Evolutionary conservation across 2,888 invertebrate species (phyloP), one percentile per base, ranked within the genome.

Genomic region (Dryocosmus kuriphilus): DNA sequence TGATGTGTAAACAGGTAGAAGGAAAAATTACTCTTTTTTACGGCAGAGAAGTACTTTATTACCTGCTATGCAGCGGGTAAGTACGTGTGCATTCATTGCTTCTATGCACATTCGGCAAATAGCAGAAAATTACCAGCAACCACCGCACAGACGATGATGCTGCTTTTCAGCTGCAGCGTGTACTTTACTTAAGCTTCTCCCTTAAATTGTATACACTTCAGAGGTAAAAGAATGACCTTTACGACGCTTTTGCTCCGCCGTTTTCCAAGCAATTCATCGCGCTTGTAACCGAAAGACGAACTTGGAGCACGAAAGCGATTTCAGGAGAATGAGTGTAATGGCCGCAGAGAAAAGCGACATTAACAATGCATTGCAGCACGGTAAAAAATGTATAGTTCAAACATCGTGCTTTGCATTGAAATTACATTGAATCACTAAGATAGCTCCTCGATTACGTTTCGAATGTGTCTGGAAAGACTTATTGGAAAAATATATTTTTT

Each of bases 1-100:
- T 83, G 85, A 89, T 86, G 87, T 86, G 88, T 85, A 87, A 88
- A 88, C 86, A 84, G 82, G 78, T 79, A 77, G 81, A 82, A 83
- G 81, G 80, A 87, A 87, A 87, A 86, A 86, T 84, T 84, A 77
- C 78, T 84, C 81, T 86, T 85, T 86, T 85, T 85, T 82, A 81
- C 81, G 78, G 79, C 61, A 74, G 76, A 67, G 80, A 82, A 85
- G 85, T 83, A 82, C 83, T 86, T 88, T 86, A 87, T 87, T 87
- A 86, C 84, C 80, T 80, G 80, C 76, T 73, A 74, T 80, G 77
- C 77, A 61, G 80, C 82, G 77, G 77, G 76, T 81, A 79, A 84
- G 80, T 83, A 82, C 80, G 81, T 80, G 77, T 77, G 81, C 79
- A 84, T 86, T 85, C 85, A 85, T 85, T 82, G 83, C 78, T 78